These are phyloP conservation scores for Trissoscelio sp. DNA, from an alignment of 2,888 invertebrate species.

Conservation along the genomic window DNA sequence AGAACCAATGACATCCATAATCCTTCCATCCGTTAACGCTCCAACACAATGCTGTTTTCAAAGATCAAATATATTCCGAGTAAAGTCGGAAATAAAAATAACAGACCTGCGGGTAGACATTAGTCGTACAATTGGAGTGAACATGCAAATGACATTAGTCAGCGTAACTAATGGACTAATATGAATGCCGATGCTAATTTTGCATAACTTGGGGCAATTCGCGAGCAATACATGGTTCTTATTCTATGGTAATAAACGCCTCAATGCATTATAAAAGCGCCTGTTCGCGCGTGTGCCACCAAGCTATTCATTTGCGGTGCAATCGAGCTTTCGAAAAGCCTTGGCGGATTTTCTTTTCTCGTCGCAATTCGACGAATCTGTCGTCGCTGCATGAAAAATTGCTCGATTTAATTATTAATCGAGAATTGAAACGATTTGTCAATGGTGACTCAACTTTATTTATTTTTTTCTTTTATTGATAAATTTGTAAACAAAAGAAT, in stretches of 20 bases:
- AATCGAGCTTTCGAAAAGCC: constrained; percentile 57
- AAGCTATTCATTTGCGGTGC: constrained; percentile 45
- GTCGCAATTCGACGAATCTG: constrained; percentile 19
- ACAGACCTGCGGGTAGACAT: constrained; percentile 18
- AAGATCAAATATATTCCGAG: constrained; percentile 45
- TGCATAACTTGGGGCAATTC: constrained; percentile 53
- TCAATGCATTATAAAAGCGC: constrained; percentile 49
- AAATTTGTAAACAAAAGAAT: too few species aligned
- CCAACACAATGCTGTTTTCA: constrained; percentile 44
- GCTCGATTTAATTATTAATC: constrained; percentile 3
- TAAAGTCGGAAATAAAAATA: constrained; percentile 39
- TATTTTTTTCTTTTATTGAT: too few species aligned
- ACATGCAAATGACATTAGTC: constrained; percentile 46
- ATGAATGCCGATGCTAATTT: constrained; percentile 43
- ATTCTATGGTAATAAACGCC: constrained; percentile 60
- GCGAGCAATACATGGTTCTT: constrained; percentile 40
- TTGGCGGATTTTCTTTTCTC: constrained; percentile 31
- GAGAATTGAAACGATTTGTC: constrained; percentile 1
- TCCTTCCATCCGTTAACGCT: constrained; percentile 10
- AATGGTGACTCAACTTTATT: not conserved
- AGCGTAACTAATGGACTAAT: constrained; percentile 47
- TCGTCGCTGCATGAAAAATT: constrained; percentile 26
- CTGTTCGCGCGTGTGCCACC: constrained; percentile 27
- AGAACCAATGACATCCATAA: constrained; percentile 46
- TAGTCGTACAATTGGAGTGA: constrained; percentile 35